Evolutionary conservation across 2,888 invertebrate species (phyloP).

Genomic region (Cerceris ruficornis): DNA sequence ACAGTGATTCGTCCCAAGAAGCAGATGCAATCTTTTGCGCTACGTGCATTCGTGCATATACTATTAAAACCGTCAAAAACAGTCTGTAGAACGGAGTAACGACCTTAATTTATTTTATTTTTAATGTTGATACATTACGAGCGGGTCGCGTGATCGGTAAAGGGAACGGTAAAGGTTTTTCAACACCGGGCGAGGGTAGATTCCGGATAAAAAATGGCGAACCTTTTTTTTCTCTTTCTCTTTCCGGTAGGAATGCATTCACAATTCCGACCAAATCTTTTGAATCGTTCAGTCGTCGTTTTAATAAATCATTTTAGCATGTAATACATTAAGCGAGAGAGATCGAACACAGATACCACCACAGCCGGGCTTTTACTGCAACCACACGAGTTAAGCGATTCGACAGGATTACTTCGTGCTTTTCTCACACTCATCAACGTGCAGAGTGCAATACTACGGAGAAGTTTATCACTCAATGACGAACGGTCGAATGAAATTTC

Average conservation of each 20-base stretch:
- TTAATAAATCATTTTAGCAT: too few relatives aligned
- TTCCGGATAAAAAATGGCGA: neutral
- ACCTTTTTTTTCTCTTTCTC: neutral
- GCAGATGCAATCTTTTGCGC: neutral
- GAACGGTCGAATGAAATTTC: slow-evolving; percentile 14
- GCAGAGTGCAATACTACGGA: neutral
- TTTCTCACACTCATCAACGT: too few relatives aligned
- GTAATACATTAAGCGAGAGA: too few relatives aligned
- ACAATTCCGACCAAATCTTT: neutral
- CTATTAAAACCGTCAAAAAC: neutral
- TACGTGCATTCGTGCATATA: slow-evolving; percentile 4
- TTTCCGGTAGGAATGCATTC: neutral
- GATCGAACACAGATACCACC: too few relatives aligned
- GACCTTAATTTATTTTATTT: slow-evolving; percentile 19
- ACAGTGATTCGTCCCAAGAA: neutral
- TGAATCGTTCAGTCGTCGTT: neutral
- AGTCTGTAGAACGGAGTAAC: neutral
- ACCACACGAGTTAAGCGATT: too few relatives aligned
- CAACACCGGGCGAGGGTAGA: neutral
- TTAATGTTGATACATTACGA: slow-evolving; percentile 12
- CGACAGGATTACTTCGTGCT: too few relatives aligned
- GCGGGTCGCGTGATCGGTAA: slow-evolving; percentile 16
- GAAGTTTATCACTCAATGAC: neutral
- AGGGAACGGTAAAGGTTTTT: slow-evolving; percentile 1
- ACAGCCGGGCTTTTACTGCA: too few relatives aligned